Evolutionary conservation across 1,140 invertebrate genomes (phyloP).

Genomic region (Bradysia coprophila): DNA sequence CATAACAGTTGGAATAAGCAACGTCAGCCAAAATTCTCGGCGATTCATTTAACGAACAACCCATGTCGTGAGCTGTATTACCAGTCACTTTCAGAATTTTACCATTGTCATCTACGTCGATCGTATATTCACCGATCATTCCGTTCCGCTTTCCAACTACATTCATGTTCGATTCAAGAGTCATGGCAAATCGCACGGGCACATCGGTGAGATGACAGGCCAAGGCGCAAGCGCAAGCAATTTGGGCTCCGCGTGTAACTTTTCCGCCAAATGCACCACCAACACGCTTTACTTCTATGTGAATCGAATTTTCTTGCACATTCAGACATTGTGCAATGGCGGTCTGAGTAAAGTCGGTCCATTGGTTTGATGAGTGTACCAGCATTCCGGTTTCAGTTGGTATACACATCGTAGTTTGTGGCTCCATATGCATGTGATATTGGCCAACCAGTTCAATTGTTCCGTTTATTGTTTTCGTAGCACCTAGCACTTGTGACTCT

Average conservation of each 20-base stretch:
- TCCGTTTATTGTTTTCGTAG: no score
- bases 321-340: slow-evolving; percentile 36
- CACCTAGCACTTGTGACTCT: no score
- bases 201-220: slow-evolving; percentile 36
- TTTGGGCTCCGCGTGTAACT: slow-evolving; percentile 31
- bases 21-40: no score
- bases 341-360: slow-evolving; percentile 42
- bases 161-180: slow-evolving; percentile 44
- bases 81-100: slow-evolving; percentile 43
- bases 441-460: no score
- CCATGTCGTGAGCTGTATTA: slow-evolving; percentile 36
- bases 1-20: no score
- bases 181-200: slow-evolving; percentile 41
- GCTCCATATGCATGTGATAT: no score
- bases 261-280: slow-evolving; percentile 57
- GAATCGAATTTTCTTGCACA: slow-evolving; percentile 32
- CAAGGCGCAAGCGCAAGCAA: slow-evolving; percentile 39
- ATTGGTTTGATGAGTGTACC: slow-evolving; percentile 40
- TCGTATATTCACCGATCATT: slow-evolving; percentile 26
- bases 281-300: slow-evolving; percentile 39
- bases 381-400: slow-evolving; percentile 39
- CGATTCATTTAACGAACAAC: no score
- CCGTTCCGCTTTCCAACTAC: slow-evolving; percentile 39
- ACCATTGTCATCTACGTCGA: slow-evolving; percentile 42
- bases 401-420: slow-evolving; percentile 36